Conservation (phyloP, 2,113 vertebrate species). For the Thalassoma bifasciatum region DNA sequence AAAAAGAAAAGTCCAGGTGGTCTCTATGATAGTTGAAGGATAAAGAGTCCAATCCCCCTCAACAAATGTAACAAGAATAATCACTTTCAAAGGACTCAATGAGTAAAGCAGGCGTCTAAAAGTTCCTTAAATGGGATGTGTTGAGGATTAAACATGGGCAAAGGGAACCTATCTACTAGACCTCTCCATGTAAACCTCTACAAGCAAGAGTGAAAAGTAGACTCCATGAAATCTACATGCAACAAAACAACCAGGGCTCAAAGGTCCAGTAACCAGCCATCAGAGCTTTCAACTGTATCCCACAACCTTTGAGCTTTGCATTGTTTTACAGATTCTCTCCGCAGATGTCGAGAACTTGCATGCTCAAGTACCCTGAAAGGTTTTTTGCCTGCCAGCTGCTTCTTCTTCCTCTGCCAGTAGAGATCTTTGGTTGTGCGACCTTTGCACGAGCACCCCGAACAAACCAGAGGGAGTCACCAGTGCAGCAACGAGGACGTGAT, state of each 20-base stretch:
- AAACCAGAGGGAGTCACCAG: constrained; percentile 33
- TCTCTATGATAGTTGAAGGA: too few species aligned
- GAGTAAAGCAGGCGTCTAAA: too few species aligned
- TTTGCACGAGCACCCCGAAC: neutral
- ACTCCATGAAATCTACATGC: neutral
- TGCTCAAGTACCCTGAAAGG: neutral
- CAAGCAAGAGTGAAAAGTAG: neutral
- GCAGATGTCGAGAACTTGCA: neutral
- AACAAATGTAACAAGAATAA: too few species aligned
- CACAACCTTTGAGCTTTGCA: neutral
- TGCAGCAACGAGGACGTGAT: constrained; percentile 18
- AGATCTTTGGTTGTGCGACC: neutral
- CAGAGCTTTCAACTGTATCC: neutral
- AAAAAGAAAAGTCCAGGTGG: too few species aligned
- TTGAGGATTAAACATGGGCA: neutral
- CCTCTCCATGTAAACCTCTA: neutral
- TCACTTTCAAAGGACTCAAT: neutral
- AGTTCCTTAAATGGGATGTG: too few species aligned
- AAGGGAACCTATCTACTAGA: neutral
- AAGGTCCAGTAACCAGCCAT: neutral
- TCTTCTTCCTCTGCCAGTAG: neutral
- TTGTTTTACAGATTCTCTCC: neutral
- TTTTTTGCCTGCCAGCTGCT: neutral
- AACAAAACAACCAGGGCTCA: neutral
- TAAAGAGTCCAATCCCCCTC: too few species aligned